Conservation (phyloP, 1,140 invertebrate species). For the Penaeus indicus region DNA sequence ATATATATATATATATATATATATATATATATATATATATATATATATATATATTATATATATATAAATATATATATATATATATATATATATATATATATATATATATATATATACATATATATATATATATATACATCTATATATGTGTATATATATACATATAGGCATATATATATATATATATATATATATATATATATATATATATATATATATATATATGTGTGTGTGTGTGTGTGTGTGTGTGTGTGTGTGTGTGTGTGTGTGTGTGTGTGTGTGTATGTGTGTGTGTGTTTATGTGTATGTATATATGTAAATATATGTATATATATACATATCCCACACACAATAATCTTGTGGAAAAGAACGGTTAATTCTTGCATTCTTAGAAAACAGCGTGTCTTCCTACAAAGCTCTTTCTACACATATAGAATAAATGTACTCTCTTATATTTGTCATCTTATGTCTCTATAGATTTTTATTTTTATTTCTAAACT, state of each 20-base stretch:
- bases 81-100: neutral
- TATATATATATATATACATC: conserved; percentile 18
- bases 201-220: conserved; percentile 27
- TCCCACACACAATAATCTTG: neutral
- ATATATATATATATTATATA: conserved; percentile 27
- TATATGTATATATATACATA: neutral
- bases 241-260: neutral
- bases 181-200: conserved; percentile 21
- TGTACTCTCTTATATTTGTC: too few relatives aligned
- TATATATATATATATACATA: neutral
- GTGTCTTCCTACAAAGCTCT: too few relatives aligned
- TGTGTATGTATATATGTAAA: neutral
- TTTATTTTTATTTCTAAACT: too few relatives aligned
- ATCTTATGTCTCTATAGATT: too few relatives aligned
- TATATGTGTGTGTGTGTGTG: neutral
- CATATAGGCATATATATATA: conserved; percentile 3
- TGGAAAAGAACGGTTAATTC: neutral
- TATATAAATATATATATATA: conserved; percentile 17
- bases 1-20: conserved; percentile 34
- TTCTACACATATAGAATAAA: too few relatives aligned
- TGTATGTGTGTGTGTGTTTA: neutral
- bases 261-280: neutral
- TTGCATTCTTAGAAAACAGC: too few relatives aligned
- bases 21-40: conserved; percentile 40
- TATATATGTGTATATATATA: conserved; percentile 23